These are phyloP conservation scores for Pseudopipra pipra DNA, from an alignment of 2,113 vertebrate genomes.

Conservation along the genomic window DNA sequence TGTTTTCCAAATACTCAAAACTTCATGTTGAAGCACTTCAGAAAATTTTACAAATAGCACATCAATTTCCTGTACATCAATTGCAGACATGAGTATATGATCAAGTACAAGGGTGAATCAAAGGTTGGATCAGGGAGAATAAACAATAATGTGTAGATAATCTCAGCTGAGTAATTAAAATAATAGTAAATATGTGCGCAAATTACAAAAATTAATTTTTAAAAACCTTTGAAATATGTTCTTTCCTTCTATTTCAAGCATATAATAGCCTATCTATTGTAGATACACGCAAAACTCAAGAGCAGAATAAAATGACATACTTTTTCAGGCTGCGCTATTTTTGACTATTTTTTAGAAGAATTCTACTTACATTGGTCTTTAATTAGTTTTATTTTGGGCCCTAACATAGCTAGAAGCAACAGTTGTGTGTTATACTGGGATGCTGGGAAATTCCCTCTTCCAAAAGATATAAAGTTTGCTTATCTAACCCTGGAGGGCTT, in stretches of 20 bases:
- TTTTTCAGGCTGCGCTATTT: background rate
- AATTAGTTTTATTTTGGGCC: slow-evolving; percentile 29
- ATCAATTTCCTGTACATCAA: background rate
- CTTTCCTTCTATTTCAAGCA: background rate
- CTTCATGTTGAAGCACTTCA: background rate
- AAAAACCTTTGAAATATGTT: background rate
- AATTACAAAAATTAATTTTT: background rate
- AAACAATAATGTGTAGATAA: background rate
- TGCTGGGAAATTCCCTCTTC: slow-evolving; percentile 45
- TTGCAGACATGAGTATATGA: background rate
- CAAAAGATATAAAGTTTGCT: slow-evolving; percentile 39
- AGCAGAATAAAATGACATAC: background rate
- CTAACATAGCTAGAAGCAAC: slow-evolving; percentile 41
- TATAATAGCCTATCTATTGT: background rate
- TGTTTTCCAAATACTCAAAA: background rate
- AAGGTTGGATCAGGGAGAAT: background rate
- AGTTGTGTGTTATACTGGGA: background rate
- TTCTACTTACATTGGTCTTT: background rate
- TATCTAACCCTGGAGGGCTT: slow-evolving; percentile 47
- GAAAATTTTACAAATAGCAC: background rate
- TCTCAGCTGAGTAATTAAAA: background rate
- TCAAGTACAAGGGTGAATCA: background rate
- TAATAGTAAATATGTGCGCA: background rate
- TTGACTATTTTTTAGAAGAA: background rate
- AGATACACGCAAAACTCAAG: background rate